Evolutionary conservation across 2,888 invertebrate genomes (phyloP), one percentile per base, ranked within the genome.

Genomic region (Tanypteryx hageni): DNA sequence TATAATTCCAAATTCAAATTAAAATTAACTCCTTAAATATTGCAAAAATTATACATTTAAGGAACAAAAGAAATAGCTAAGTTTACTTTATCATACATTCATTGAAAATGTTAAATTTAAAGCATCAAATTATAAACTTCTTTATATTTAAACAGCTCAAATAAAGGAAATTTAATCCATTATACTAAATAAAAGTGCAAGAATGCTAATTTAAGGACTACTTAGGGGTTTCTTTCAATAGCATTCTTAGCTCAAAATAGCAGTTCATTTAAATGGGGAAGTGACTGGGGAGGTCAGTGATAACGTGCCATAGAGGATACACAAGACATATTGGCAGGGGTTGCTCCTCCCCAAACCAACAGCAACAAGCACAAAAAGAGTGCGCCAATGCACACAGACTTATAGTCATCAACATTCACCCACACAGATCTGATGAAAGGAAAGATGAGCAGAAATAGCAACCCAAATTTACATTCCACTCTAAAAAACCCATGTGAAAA

Each of bases 361-460:
- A 89, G 89, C 89, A 89, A 89, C 89, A 89, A 89, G 89, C 89
- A 89, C 61, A 83, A 89, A 68, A 89, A 64, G 31, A 89, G 89
- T 89, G 89, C 61, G 89, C 89, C 89, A 64, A 68, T 89, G 89
- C 89, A 89, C 89, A 89, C 89, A 89, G 89, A 89, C 64, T 68
- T 64, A 89, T 27, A 89, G 44, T 89, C 89, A 89, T 64, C 89
- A 89, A 89, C 89, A 89, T 89, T 89, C 89, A 89, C 89, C 89
- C 89, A 89, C 31, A 89, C 64, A 89, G 16, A 89, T 68, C 31
- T 68, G 58, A 89, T 64, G 44, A 44, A 64, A 44, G 59, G 14
- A 59, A 86, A 27, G 16, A 68, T 18, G 83, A 83, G 83, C 13
- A 16, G 82, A 89, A 64, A 59, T 64, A 89, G 64, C 89, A 89